A percentile compares a stretch with the other conserved stretches of the same genome.
Conservation (phyloP, 2,113 vertebrate species). For the Collichthys lucidus region DNA sequence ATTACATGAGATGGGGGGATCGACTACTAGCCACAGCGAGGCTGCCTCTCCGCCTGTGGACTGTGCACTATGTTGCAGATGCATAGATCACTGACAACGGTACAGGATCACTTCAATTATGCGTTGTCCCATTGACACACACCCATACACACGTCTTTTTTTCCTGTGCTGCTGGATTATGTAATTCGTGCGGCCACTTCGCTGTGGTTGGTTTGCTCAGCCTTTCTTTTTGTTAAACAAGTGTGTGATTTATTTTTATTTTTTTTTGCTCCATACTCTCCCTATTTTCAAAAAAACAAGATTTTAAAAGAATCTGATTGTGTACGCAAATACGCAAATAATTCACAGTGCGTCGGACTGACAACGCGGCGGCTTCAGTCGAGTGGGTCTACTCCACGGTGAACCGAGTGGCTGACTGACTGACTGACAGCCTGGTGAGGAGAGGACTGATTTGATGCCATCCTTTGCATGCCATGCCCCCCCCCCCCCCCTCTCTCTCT, state of each 20-base stretch:
- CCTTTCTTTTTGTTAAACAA: conserved; percentile 34
- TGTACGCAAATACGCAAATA: conserved; percentile 42
- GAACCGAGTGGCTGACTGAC: conserved; percentile 58
- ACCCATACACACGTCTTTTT: conserved; percentile 25
- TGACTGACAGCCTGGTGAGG: conserved; percentile 73
- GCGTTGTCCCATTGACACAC: conserved; percentile 38
- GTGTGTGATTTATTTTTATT: background rate
- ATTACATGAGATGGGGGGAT: conserved; percentile 72
- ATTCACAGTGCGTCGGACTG: conserved; percentile 54
- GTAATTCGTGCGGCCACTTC: conserved; percentile 47
- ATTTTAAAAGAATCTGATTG: conserved; percentile 29
- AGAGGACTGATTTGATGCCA: conserved; percentile 68
- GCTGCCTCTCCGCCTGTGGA: conserved; percentile 38
- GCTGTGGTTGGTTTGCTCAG: conserved; percentile 12
- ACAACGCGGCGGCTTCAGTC: conserved; percentile 63
- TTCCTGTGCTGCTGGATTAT: conserved; percentile 33
- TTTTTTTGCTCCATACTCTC: background rate
- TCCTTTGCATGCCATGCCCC: conserved; percentile 62
- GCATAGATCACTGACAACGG: conserved; percentile 21
- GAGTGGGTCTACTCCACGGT: conserved; percentile 65
- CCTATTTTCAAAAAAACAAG: too few species aligned
- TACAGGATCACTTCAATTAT: conserved; percentile 7
- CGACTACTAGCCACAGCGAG: conserved; percentile 48
- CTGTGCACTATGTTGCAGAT: conserved; percentile 5
- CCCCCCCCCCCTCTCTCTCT: conserved; percentile 3